phyloP scores from a whole-genome alignment of 2,888 invertebrate species.

The Cosmopolites sordidus region DNA sequence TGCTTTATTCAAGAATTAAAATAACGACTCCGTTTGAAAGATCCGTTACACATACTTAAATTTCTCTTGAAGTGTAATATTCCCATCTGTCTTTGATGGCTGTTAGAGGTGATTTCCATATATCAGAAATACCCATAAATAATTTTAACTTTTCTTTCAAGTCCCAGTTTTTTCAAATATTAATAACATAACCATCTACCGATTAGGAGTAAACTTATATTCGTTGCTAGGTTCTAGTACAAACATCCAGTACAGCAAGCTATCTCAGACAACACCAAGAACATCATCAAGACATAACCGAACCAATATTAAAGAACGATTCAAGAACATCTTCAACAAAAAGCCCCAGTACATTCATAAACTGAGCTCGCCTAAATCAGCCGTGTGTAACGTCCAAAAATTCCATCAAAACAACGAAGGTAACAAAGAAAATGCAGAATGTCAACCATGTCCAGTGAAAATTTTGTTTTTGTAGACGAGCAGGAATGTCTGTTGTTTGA shows the following conservation, averaged over 20 bases:
- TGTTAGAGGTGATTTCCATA: no score
- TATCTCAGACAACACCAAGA: constrained; percentile 31
- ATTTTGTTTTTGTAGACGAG: constrained; percentile 43
- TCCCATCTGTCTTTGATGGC: no score
- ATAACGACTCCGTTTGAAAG: no score
- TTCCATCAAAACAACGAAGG: constrained; percentile 18
- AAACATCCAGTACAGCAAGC: constrained; percentile 42
- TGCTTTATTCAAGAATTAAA: no score
- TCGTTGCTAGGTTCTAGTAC: constrained; percentile 30
- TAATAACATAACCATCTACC: no score
- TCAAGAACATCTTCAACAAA: constrained; percentile 34
- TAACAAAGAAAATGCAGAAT: no score
- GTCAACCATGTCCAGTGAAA: neutral
- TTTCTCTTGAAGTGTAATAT: no score
- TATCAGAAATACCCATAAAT: no score
- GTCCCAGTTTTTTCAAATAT: no score
- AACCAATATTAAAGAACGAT: constrained; percentile 25
- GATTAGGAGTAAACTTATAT: no score
- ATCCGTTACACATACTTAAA: no score
- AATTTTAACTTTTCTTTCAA: no score
- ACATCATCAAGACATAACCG: constrained; percentile 15
- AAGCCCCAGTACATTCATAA: constrained; percentile 35
- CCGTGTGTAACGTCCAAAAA: constrained; percentile 20
- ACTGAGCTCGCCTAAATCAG: constrained; percentile 31
- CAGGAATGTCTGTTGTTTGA: constrained; percentile 58